These are phyloP conservation scores for Harpegnathos saltator DNA, from an alignment of 1,140 invertebrate genomes.

Conservation along the genomic window DNA sequence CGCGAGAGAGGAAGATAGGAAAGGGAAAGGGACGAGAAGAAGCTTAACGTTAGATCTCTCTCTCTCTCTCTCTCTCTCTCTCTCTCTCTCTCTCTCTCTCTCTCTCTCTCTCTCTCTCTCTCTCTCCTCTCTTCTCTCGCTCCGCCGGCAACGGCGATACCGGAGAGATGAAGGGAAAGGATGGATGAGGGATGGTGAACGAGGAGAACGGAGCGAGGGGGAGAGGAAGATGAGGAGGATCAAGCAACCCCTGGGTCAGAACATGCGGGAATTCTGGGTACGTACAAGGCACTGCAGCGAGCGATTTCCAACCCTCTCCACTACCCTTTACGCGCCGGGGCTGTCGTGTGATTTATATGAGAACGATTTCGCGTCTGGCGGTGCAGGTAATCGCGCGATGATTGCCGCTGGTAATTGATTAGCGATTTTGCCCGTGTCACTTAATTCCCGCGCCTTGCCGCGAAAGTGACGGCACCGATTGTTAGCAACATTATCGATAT, in stretches of 20 bases:
- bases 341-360: conserved; percentile 83
- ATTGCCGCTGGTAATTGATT: conserved; percentile 83
- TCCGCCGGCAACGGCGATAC: conserved; percentile 28
- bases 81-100: no score
- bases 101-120: no score
- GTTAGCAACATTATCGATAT: conserved; percentile 34
- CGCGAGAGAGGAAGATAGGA: conserved; percentile 56
- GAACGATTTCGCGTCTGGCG: conserved; percentile 81
- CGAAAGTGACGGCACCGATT: conserved; percentile 48
- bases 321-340: conserved; percentile 53
- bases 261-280: conserved; percentile 53
- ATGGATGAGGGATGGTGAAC: no score
- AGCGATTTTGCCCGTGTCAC: conserved; percentile 73
- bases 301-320: conserved; percentile 57
- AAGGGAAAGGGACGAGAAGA: conserved; percentile 13
- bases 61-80: no score
- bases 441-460: conserved; percentile 42
- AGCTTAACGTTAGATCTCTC: conserved; percentile 48
- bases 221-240: conserved; percentile 23
- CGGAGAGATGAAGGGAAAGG: conserved; percentile 62
- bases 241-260: conserved; percentile 4
- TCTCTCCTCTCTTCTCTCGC: conserved; percentile 33
- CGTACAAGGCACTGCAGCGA: conserved; percentile 72
- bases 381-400: conserved; percentile 80
- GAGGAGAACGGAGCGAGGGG: no score